A percentile compares a stretch with the other conserved stretches of the same genome.
phyloP scores from a whole-genome alignment of 2,113 vertebrate genomes.

The Engystomops pustulosus region DNA sequence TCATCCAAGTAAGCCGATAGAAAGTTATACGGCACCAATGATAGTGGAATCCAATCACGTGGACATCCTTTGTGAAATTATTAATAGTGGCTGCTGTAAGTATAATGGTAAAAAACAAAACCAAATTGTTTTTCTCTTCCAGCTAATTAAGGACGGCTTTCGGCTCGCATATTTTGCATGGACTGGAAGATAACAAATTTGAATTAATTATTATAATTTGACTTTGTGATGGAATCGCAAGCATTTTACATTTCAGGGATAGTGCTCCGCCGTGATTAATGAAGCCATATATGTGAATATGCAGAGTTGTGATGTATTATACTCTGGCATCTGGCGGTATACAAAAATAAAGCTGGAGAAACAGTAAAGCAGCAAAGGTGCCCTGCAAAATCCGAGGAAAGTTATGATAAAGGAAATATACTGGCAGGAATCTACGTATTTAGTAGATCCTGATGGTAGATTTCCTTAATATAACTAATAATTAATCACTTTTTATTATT shows the following conservation, averaged over 20 bases:
- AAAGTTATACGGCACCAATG: neutral
- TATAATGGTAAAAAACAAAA: slow-evolving; percentile 21
- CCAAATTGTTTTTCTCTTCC: slow-evolving; percentile 32
- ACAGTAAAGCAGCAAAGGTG: neutral
- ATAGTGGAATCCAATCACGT: slow-evolving; percentile 37
- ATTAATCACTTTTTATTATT: too few relatives aligned
- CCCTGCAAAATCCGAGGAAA: neutral
- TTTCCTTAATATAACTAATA: too few relatives aligned
- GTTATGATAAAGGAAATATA: neutral
- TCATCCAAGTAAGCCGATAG: slow-evolving; percentile 7
- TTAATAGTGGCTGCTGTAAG: slow-evolving; percentile 23
- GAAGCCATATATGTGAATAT: slow-evolving; percentile 29
- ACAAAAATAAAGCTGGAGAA: neutral
- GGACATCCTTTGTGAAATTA: slow-evolving; percentile 5
- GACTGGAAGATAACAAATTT: slow-evolving; percentile 48
- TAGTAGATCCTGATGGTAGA: too few relatives aligned
- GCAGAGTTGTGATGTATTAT: slow-evolving; percentile 24
- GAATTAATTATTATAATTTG: slow-evolving; percentile 50
- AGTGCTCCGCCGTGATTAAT: slow-evolving; percentile 35
- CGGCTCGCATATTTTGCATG: slow-evolving; percentile 22
- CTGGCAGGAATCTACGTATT: too few relatives aligned
- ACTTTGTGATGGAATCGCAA: slow-evolving; percentile 40
- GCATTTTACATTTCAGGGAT: slow-evolving; percentile 27
- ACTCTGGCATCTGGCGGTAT: neutral
- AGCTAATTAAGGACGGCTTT: slow-evolving; percentile 43